Conservation (phyloP, 2,797 vertebrate species). For the Sebastes itinus region DNA sequence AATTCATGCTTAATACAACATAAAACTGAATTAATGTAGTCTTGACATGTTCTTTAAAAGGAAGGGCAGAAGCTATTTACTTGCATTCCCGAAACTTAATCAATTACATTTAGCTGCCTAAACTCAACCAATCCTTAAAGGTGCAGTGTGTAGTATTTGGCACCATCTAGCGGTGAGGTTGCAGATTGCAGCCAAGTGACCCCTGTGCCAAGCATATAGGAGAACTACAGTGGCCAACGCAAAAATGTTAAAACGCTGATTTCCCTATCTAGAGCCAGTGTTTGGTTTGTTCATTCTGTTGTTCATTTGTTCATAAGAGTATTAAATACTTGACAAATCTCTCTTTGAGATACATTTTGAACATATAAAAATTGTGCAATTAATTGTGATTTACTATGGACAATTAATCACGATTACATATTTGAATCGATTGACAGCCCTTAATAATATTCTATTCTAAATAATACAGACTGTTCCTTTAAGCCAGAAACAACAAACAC, state of each 20-base stretch:
- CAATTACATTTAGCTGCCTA: background rate
- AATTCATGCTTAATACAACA: slow-evolving; percentile 18
- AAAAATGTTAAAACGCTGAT: background rate
- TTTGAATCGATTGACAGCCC: no score
- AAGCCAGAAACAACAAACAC: background rate
- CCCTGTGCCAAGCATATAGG: background rate
- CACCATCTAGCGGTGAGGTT: background rate
- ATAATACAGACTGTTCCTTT: background rate
- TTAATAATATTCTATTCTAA: background rate
- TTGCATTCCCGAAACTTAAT: background rate
- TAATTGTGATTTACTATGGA: no score
- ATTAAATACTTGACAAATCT: no score
- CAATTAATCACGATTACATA: no score
- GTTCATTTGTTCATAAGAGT: no score
- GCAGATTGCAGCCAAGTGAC: background rate
- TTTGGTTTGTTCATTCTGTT: background rate
- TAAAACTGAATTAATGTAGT: slow-evolving; percentile 2
- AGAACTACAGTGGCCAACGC: background rate
- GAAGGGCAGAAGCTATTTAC: background rate
- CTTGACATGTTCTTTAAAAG: background rate
- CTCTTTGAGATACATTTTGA: no score
- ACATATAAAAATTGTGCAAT: no score
- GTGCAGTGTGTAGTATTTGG: background rate
- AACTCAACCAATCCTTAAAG: background rate
- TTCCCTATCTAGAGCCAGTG: background rate